Evolutionary conservation across 2,888 invertebrate species (phyloP), one percentile per base, ranked within the genome.

Genomic region (Lithophane semibrunnea): DNA sequence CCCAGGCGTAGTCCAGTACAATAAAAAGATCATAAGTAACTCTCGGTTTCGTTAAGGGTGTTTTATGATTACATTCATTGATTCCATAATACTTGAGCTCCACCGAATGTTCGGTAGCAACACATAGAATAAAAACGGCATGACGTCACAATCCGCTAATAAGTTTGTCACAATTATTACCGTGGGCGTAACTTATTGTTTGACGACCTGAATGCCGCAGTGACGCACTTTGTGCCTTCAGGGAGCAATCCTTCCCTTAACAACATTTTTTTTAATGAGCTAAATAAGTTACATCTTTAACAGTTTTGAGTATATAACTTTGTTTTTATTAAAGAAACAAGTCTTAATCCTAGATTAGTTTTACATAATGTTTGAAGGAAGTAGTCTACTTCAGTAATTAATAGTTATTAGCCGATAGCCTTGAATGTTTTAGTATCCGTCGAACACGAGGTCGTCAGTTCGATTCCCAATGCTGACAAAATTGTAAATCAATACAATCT

Each of bases 121-220:
- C n/a, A 54, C 54, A 68, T 37, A n/a, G 3, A n/a, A 42, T 66
- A 37, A 58, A 79, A 61, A 63, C 29, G 4, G 8, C 8, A 64
- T 78, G 64, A 82, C 64, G 73, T 63, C 42, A 67, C 42, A 56
- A 58, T 63, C 58, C 18, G 67, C 66, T 72, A 74, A 69, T 71
- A 77, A 69, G 44, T 54, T 65, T 16, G 24, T 58, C 29, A 52
- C 42, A 75, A 68, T 63, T 44, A 72, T 37, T n/a, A 63, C 21
- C 12, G 73, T 82, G 71, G 78, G 73, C 54, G 78, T 71, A 56
- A 81, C 68, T 73, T 78, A 68, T 74, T 67, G 67, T 72, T 67
- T 29, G 21, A 13, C 37, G 63, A 74, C 54, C 66, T 56, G 12
- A 74, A 73, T 64, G 47, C 70, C 13, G 13, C 13, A 12, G 12